Evolutionary conservation across 1,140 invertebrate species (phyloP).

Genomic region (Gonatopus flavifemur): DNA sequence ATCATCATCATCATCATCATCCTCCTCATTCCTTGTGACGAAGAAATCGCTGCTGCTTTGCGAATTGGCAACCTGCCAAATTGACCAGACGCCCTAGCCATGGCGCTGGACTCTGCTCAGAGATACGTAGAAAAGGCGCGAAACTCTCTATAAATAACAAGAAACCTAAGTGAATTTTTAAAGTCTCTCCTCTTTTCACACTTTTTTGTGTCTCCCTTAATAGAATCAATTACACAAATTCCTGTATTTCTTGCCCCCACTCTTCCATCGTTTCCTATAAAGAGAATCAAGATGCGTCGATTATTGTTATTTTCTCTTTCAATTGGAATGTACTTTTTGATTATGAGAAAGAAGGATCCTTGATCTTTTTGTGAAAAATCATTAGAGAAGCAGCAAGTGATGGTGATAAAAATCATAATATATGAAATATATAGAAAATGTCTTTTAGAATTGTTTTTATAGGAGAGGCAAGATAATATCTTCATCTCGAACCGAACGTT

Average conservation of each 20-base stretch:
- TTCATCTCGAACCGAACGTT: background rate
- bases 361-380: no score
- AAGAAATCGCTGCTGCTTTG: background rate
- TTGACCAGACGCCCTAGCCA: conserved; percentile 21
- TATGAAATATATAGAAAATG: no score
- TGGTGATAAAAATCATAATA: no score
- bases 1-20: no score
- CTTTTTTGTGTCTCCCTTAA: no score
- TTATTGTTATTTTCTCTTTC: background rate
- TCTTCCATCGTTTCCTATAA: conserved; percentile 8
- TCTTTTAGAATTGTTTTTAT: no score
- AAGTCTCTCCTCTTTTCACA: no score
- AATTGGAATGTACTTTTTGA: background rate
- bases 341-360: background rate
- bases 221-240: background rate
- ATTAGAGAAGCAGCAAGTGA: no score
- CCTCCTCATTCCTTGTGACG: no score
- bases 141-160: conserved; percentile 29
- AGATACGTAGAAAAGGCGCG: conserved; percentile 27
- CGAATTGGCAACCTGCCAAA: conserved; percentile 15
- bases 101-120: conserved; percentile 13
- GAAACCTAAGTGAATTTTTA: background rate
- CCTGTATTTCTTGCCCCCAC: background rate
- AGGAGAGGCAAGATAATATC: no score
- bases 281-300: conserved; percentile 8